Base-by-base conservation (phyloP, 2,888 invertebrate genomes). In the Dryobotodes eremita region DNA sequence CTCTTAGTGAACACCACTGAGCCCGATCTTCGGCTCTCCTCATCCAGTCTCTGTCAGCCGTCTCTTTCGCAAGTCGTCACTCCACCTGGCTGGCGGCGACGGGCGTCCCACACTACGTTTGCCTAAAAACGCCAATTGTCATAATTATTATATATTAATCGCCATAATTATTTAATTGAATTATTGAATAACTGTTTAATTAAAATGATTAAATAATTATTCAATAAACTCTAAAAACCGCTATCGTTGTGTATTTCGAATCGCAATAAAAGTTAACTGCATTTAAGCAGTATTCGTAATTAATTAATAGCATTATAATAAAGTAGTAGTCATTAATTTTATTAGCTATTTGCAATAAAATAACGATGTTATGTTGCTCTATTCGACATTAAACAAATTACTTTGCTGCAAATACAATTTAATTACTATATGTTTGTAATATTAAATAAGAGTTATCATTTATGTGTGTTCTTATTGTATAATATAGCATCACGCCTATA, bases 271-370 rank as follows among this genome's bases (percentile, higher is more conserved):
- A 46, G 1, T 26, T 36, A 59, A 36, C n/a, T 59, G 57, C 13
- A 75, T 75, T 75, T 53, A 23, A 53, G 46, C 42, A 59, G 50
- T 31, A 83, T 26, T 42, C 26, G 20, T 31, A 66, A 65, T 75
- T n/a, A 31, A 57, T n/a, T 57, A 31, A 46, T 46, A 20, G 13
- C 31, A 82, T 42, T 48, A 20, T 20, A 64, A 79, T 64, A 42
- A 64, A 75, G 36, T 50, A 57, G 57, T 36, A 75, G 15, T 55
- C 4, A n/a, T 77, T 46, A 17, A 57, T 64, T 77, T 13, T 26
- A 57, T 23, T 66, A 46, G 23, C 10, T 23, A 69, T 64, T 31
- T 17, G 69, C 26, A 53, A 50, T 77, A 68, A 83, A 76, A 83
- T 61, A 10, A 20, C 26, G 4, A 62, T 20, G 6, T 66, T 42